phyloP scores from a whole-genome alignment of 2,797 vertebrate genomes.

The Microctenopoma steveboyesi region DNA sequence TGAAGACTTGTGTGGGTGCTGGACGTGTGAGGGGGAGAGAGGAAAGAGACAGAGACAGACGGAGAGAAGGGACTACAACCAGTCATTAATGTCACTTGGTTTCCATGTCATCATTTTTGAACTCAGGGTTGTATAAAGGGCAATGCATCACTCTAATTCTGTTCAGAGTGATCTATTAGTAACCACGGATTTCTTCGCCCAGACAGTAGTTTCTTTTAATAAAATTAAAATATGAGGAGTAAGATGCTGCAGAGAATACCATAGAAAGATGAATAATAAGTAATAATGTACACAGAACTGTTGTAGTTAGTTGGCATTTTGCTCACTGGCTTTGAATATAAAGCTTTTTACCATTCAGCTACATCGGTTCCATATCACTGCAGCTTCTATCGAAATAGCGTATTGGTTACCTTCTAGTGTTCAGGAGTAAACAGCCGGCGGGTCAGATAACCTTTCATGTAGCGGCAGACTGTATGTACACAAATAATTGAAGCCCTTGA shows the following conservation, averaged over 20 bases:
- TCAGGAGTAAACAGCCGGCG: constrained; percentile 92
- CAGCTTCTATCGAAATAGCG: constrained; percentile 82
- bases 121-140: constrained; percentile 72
- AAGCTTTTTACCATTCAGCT: constrained; percentile 16
- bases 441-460: constrained; percentile 99
- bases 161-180: constrained; percentile 71
- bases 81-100: constrained; percentile 77
- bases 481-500: constrained; percentile 99
- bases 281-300: background rate
- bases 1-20: constrained; percentile 59
- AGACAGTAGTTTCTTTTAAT: constrained; percentile 11
- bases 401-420: constrained; percentile 91
- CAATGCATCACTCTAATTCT: constrained; percentile 73
- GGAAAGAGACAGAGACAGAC: constrained; percentile 8
- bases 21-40: constrained; percentile 26
- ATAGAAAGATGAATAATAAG: background rate
- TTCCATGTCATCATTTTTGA: constrained; percentile 75
- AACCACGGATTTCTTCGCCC: constrained; percentile 56
- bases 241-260: background rate
- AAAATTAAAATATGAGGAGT: constrained; percentile 11
- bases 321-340: constrained; percentile 8
- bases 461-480: constrained; percentile 92
- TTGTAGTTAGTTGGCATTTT: constrained; percentile 1
- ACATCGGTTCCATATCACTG: constrained; percentile 80
- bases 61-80: constrained; percentile 35